Evolutionary conservation across 2,797 vertebrate species (phyloP).

Genomic region (Oreortyx pictus): DNA sequence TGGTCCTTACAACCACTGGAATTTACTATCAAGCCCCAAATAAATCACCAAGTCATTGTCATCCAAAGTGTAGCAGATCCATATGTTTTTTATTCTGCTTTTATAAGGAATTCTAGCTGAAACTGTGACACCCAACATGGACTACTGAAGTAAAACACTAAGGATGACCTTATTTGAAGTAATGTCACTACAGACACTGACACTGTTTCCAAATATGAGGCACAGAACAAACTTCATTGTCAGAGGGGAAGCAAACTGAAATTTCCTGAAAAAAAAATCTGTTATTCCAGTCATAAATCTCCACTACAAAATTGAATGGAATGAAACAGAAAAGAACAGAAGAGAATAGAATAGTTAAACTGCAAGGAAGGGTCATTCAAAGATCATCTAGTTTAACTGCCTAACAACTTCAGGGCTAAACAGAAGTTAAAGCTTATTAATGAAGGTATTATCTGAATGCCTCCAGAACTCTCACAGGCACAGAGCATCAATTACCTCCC

Average conservation of each 20-base stretch:
- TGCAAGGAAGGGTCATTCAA: too few species aligned
- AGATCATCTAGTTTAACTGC: too few species aligned
- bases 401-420: too few species aligned
- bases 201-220: neutral
- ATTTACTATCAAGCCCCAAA: neutral
- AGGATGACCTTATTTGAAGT: fast-evolving
- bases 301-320: neutral
- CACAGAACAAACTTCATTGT: neutral
- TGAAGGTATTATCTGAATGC: too few species aligned
- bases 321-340: neutral
- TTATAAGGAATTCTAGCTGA: neutral
- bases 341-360: neutral
- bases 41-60: neutral
- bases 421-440: too few species aligned
- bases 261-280: neutral
- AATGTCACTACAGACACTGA: neutral
- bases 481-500: too few species aligned
- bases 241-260: neutral
- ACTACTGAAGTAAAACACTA: neutral
- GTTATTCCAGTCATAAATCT: neutral
- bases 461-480: too few species aligned
- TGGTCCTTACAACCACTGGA: neutral
- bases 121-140: neutral
- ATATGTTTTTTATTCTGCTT: neutral
- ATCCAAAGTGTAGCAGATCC: neutral